Base-by-base conservation (phyloP, 2,888 invertebrate species). In the Drosophila merina region DNA sequence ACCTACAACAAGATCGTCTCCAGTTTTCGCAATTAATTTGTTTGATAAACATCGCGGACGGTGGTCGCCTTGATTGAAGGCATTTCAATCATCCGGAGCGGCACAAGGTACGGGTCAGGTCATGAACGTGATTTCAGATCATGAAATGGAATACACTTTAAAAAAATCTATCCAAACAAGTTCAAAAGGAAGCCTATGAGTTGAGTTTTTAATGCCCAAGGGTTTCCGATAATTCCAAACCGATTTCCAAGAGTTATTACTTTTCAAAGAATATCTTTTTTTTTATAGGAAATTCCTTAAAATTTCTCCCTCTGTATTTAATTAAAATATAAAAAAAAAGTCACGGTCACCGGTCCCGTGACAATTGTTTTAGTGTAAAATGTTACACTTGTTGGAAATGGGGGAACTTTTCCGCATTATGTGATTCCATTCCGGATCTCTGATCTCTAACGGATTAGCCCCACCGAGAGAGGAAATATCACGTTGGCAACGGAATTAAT, bases 71-170 rank as follows among this genome's bases (percentile, higher is more conserved):
- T 20, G 44, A 50, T 44, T 31, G 44, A 59, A 33, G 74, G 68
- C 74, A 72, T 67, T 72, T 72, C 68, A 73, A 72, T 72, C 50
- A 57, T 47, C n/a, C 58, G 20, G 45, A 74, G 45, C 44, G 12
- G 31, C n/a, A 30, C 64, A 25, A 31, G 31, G 40, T 20, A 44
- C 30, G 55, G 68, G 68, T 64, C 69, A 68, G 69, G 69, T 72
- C 72, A 72, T 50, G 73, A 73, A 50, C 72, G 44, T 25, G 44
- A 44, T 25, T 44, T 20, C 25, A 44, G 44, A 7, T 4, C n/a
- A 31, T n/a, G n/a, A 8, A 20, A 49, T 55, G 28, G 10, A 1
- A 10, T 14, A 4, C 52, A 54, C 52, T 10, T 9, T 6, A 9
- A 44, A 20, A 44, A 25, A 33, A 10, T 3, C 9, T 7, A 33